phyloP scores from a whole-genome alignment of 2,113 vertebrate genomes.

The Synodontis membranacea region DNA sequence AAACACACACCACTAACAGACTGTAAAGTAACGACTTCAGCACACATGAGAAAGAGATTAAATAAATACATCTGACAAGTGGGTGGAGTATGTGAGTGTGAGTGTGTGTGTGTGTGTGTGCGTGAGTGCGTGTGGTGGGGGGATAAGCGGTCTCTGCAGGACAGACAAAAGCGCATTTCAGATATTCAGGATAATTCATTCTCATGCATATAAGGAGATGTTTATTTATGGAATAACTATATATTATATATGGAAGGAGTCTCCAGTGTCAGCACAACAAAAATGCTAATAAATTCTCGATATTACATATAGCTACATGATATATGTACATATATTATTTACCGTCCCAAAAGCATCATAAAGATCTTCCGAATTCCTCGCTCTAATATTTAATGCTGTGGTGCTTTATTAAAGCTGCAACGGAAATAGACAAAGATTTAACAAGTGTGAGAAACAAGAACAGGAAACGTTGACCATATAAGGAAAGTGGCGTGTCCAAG shows the following conservation, averaged over 20 bases:
- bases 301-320: not conserved
- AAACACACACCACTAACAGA: not conserved
- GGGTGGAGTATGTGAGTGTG: no score
- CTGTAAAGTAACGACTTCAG: not conserved
- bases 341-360: not conserved
- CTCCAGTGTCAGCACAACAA: not conserved
- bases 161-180: no score
- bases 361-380: not conserved
- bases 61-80: no score
- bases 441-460: not conserved
- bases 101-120: no score
- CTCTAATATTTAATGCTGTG: not conserved
- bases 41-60: not conserved
- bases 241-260: not conserved
- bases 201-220: not conserved
- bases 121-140: not conserved
- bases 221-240: no score
- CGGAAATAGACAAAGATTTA: not conserved
- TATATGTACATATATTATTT: no score
- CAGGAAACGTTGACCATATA: conserved; percentile 1
- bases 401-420: not conserved
- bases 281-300: not conserved
- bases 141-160: not conserved
- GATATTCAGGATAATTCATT: not conserved
- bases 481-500: not conserved